Conservation (phyloP, 1,140 invertebrate genomes). For the Caenorhabditis latens region DNA sequence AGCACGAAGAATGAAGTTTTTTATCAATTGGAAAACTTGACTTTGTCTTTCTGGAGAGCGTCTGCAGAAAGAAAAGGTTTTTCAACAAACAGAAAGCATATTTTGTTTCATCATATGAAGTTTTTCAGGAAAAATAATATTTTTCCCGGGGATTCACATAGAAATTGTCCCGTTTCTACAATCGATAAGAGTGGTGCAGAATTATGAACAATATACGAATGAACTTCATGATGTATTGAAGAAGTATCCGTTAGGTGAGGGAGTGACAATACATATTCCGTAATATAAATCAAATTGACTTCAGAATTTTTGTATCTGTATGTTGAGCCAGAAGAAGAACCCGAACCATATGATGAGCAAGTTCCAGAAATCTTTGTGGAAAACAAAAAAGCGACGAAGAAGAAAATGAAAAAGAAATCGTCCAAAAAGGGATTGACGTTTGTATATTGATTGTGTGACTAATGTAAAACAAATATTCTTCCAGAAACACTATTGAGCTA, state of each 20-base stretch:
- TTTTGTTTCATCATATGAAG: not conserved
- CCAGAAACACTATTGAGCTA: slow-evolving; percentile 35
- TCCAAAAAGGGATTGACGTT: slow-evolving; percentile 43
- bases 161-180: slow-evolving; percentile 58
- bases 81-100: not conserved
- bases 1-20: not conserved
- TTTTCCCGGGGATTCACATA: slow-evolving; percentile 60
- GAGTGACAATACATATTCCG: not conserved
- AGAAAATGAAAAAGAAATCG: slow-evolving; percentile 46
- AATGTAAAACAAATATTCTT: not conserved
- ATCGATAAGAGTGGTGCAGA: slow-evolving; percentile 4
- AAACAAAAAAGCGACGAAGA: slow-evolving; percentile 23
- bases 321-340: slow-evolving; percentile 24
- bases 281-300: not conserved
- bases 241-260: slow-evolving; percentile 38
- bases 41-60: slow-evolving; percentile 49
- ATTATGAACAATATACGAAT: not conserved
- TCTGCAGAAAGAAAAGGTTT: slow-evolving; percentile 49
- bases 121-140: slow-evolving; percentile 62
- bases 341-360: slow-evolving; percentile 14
- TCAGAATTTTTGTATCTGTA: slow-evolving; percentile 7
- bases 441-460: not conserved
- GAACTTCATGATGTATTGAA: slow-evolving; percentile 3
- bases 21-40: slow-evolving; percentile 17
- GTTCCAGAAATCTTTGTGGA: slow-evolving; percentile 28